Percentiles rank a stretch among this genome's conserved stretches.
Evolutionary conservation across 2,888 invertebrate species (phyloP).

Genomic region (Eumacrocentrus americanus): DNA sequence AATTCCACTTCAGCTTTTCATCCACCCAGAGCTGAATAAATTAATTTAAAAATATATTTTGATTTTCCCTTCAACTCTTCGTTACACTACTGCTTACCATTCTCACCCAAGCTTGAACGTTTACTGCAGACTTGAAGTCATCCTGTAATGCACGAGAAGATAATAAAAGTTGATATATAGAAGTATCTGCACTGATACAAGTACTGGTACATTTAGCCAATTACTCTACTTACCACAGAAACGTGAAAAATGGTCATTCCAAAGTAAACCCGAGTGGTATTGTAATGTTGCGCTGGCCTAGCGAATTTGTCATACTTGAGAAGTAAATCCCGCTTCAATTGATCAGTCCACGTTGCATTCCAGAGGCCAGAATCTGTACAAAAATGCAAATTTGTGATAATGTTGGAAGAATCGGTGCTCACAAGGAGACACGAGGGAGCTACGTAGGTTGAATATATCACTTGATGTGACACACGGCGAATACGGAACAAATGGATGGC

Average conservation of each 20-base stretch:
- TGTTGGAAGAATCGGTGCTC: neutral
- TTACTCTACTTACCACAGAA: constrained; percentile 64
- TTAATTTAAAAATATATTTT: neutral
- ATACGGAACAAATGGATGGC: constrained; percentile 27
- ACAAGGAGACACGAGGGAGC: neutral
- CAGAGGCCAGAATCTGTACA: constrained; percentile 58
- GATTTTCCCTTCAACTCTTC: no score
- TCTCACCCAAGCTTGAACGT: constrained; percentile 67
- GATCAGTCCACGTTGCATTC: constrained; percentile 67
- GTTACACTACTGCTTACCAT: constrained; percentile 65
- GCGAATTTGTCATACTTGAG: constrained; percentile 67
- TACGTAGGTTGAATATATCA: neutral
- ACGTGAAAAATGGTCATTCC: constrained; percentile 70
- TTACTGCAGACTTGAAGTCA: constrained; percentile 69
- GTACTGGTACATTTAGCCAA: no score
- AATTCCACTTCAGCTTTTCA: constrained; percentile 76
- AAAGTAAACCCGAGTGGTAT: constrained; percentile 64
- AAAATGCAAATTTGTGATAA: neutral
- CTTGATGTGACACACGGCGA: constrained; percentile 29
- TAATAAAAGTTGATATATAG: no score
- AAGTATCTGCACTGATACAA: no score
- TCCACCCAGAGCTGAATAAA: constrained; percentile 75
- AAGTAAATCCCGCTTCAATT: constrained; percentile 66
- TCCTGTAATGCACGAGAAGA: no score
- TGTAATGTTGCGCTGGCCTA: constrained; percentile 64